phyloP scores from a whole-genome alignment of 2,888 invertebrate species.

The Acronicta aceris region DNA sequence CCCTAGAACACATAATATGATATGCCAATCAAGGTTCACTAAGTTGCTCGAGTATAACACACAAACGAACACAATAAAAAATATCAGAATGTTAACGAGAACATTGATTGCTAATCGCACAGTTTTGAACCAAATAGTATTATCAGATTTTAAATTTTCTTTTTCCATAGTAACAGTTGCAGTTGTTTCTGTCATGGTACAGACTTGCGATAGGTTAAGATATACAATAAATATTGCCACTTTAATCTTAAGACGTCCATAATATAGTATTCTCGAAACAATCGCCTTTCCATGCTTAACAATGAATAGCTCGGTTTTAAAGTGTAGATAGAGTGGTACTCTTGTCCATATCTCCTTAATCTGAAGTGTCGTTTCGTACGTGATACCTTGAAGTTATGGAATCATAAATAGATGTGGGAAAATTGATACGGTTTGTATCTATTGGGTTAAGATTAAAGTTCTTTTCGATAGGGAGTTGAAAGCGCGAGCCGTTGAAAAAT shows the following conservation, averaged over 20 bases:
- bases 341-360: conserved; percentile 20
- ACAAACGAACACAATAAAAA: conserved; percentile 63
- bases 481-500: too few species aligned
- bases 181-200: conserved; percentile 41
- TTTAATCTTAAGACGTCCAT: background rate
- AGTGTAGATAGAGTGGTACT: conserved; percentile 9
- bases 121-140: conserved; percentile 53
- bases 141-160: conserved; percentile 13
- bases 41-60: conserved; percentile 58
- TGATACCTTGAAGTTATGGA: conserved; percentile 5
- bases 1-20: conserved; percentile 67
- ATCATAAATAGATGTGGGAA: conserved; percentile 4
- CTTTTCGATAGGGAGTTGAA: background rate
- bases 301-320: background rate
- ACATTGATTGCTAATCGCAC: conserved; percentile 57
- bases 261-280: conserved; percentile 9
- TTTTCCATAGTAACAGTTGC: conserved; percentile 20
- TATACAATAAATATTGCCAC: conserved; percentile 2
- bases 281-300: conserved; percentile 2
- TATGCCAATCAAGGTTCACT: conserved; percentile 57
- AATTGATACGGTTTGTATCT: background rate
- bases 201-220: conserved; percentile 2
- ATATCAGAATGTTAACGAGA: conserved; percentile 59
- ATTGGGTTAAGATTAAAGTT: background rate
- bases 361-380: conserved; percentile 24